Base-by-base conservation (phyloP, 2,113 vertebrate genomes). In the Pangasianodon gigas region DNA sequence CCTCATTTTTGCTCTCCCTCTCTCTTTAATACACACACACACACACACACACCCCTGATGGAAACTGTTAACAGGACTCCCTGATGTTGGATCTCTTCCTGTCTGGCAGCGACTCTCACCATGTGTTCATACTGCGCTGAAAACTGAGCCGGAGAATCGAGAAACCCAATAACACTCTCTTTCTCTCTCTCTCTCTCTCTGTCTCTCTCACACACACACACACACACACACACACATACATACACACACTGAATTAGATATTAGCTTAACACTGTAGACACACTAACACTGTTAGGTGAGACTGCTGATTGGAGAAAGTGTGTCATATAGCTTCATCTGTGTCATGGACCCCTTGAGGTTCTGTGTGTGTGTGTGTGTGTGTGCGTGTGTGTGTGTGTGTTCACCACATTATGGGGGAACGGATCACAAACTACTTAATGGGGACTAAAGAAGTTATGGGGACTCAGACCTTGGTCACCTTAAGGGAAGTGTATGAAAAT, bases 31-130 rank as follows among this genome's bases (percentile, higher is more conserved):
- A 37, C 67, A 37, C 67, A 71, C 69, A 37, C 32, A 69, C 67
- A 9, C 60, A 51, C 62, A 58, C 81, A 58, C 83, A 51, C 52
- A 41, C 44, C 26, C 62, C 56, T 46, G 67, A 87, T 88, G 87
- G 83, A 89, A 83, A 84, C 86, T 90, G 87, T 92, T 92, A 87
- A 77, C 92, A 86, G 88, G 81, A 86, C 88, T 90, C 88, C 88
- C 88, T 65, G 62, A 44, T 37, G 90, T 86, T 83, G 88, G 85
- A 87, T 89, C 90, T 85, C 86, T 91, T 91, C 89, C 92, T 93
- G 89, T 91, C 83, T 93, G 92, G 88, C 89, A 88, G 58, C 26
- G 79, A 83, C 58, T 86, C 75, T 84, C 88, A 88, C 71, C 71
- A 62, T 88, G 88, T 92, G 89, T 90, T 90, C 83, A 89, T 58